Percentiles rank a stretch among this genome's conserved stretches.
Conservation (phyloP, 2,113 vertebrate genomes). For the Cairina moschata region DNA sequence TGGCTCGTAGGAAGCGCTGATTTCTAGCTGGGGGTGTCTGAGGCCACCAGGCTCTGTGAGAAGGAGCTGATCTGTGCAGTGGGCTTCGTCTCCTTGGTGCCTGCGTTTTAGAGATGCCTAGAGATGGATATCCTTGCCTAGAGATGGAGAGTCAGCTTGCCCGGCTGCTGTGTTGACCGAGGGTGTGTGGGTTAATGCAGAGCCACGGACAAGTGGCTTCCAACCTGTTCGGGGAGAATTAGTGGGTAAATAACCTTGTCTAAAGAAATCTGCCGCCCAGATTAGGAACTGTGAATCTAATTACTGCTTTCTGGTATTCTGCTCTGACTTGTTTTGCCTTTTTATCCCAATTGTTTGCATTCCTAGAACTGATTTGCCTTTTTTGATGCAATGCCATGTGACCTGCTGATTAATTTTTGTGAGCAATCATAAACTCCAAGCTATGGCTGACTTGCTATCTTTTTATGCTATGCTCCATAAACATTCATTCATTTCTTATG, state of each 20-base stretch:
- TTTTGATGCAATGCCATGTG: slow-evolving; percentile 64
- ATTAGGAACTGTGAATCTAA: slow-evolving; percentile 48
- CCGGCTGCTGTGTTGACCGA: not conserved
- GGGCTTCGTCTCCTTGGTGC: not conserved
- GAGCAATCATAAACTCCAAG: slow-evolving; percentile 44
- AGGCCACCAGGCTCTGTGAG: not conserved
- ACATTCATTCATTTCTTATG: slow-evolving; percentile 60
- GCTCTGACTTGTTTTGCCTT: slow-evolving; percentile 67
- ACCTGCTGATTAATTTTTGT: slow-evolving; percentile 74
- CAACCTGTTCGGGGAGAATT: not conserved
- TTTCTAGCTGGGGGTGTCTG: not conserved
- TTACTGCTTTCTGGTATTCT: slow-evolving; percentile 48
- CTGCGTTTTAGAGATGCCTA: not conserved
- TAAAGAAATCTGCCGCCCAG: slow-evolving; percentile 44
- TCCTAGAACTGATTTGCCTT: slow-evolving; percentile 68
- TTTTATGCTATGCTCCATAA: slow-evolving; percentile 46
- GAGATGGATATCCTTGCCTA: not conserved
- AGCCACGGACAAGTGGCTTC: not conserved
- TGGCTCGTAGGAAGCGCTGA: rapidly evolving
- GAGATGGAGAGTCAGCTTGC: not conserved
- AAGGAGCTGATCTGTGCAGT: not conserved
- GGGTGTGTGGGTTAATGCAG: not conserved
- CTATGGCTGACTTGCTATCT: slow-evolving; percentile 40
- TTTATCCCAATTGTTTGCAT: slow-evolving; percentile 57
- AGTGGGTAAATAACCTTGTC: slow-evolving; percentile 32